Evolutionary conservation across 2,888 invertebrate genomes (phyloP).

Genomic region (Lasioglossum leucozonium): DNA sequence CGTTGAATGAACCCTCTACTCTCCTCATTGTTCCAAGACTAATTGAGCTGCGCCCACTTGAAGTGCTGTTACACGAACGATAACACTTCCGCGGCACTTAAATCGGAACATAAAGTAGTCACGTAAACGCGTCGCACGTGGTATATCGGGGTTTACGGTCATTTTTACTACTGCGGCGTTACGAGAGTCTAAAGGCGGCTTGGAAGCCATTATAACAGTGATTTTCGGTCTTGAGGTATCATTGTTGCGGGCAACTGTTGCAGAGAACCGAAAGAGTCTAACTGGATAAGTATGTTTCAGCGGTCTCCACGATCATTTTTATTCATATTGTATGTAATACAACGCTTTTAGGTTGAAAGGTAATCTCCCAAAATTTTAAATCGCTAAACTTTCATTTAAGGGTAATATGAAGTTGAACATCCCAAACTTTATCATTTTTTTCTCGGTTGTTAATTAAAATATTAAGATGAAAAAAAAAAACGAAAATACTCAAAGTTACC

Average conservation of each 20-base stretch:
- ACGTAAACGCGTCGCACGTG: constrained; percentile 56
- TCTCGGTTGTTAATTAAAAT: too few species aligned
- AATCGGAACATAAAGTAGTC: constrained; percentile 56
- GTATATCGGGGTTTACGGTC: constrained; percentile 34
- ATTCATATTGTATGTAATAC: too few species aligned
- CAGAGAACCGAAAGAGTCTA: not conserved
- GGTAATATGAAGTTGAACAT: too few species aligned
- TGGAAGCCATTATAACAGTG: not conserved
- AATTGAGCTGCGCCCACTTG: constrained; percentile 68
- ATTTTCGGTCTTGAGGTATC: not conserved
- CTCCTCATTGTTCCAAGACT: constrained; percentile 58
- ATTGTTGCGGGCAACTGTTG: not conserved
- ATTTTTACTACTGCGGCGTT: constrained; percentile 52
- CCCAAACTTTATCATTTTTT: too few species aligned
- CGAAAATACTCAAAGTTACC: too few species aligned
- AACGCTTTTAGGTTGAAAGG: too few species aligned
- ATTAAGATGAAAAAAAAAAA: too few species aligned
- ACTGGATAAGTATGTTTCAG: too few species aligned
- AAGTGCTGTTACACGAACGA: constrained; percentile 57
- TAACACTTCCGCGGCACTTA: constrained; percentile 63
- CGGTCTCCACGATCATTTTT: too few species aligned
- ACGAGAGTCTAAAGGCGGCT: not conserved
- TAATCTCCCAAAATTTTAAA: too few species aligned
- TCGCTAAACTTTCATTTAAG: too few species aligned
- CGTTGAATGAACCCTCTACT: constrained; percentile 60